Base-by-base conservation (phyloP, 2,888 invertebrate species). In the Leptopterna dolabrata region DNA sequence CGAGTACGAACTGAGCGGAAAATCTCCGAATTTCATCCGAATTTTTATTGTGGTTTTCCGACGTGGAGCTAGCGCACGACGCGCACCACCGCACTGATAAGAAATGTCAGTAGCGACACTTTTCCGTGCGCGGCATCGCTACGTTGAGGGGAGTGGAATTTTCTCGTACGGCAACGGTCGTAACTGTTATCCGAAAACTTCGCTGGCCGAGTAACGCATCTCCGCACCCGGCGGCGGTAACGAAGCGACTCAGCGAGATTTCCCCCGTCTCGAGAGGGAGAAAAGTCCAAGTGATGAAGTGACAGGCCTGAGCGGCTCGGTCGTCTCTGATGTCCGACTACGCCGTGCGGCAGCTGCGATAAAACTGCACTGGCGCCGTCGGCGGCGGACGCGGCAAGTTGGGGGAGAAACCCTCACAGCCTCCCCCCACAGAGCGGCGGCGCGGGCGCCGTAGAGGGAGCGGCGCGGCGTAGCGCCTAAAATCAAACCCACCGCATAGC, bases 321-420 rank as follows among this genome's bases (percentile, higher is more conserved):
- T 2, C 27, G 63, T 63, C 63, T 24, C 63, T 24, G 63, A 27
- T 24, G 13, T 24, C 19, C 63, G 63, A 73, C n/a, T 73, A 14
- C 9, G 36, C 45, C 78, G 78, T n/a, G 24, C 86, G 87, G 88
- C 88, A 88, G 88, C 80, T 29, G 85, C 87, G 89, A 89, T 88
- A 89, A 87, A 86, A 89, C 89, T 85, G 76, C 87, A 89, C 87
- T 88, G 87, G 88, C 89, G 89, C 89, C 36, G 80, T 63, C 76
- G 45, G 88, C 76, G 82, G 87, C 63, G 43, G 45, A 41, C 41
- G 7, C 45, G 78, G 24, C 27, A 63, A 63, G 63, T 63, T 27
- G 1, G 24, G 24, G 7, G 7, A 36, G n/a, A n/a, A n/a, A n/a
- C n/a, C n/a, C n/a, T n/a, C n/a, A 19, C 16, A n/a, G n/a, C 19